Evolutionary conservation across 2,113 vertebrate genomes (phyloP), one percentile per base, ranked within the genome.

Genomic region (Verasper variegatus): DNA sequence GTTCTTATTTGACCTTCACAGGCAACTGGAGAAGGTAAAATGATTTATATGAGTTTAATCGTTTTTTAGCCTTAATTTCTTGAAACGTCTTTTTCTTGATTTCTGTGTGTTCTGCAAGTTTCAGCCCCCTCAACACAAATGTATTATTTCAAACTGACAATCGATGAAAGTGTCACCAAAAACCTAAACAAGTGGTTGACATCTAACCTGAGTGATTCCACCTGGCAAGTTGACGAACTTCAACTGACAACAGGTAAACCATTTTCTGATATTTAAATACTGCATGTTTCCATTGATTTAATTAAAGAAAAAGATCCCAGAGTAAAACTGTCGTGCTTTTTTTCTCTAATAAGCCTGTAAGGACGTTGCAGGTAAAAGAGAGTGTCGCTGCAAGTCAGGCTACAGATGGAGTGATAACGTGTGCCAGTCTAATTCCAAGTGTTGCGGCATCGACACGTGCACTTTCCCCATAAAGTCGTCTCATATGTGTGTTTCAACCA

Each of bases 221-320:
- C 0, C 0, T 1, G 51, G 23, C 0, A 0, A 0, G 20, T 92
- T 8, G 0, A 23, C 0, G 0, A 11, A 0, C 8, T 88, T 2
- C 4, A 0, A 0, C 72, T 15, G 5, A 92, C 92, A 65, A 92
- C 91, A 91, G 27, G 94, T 94, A 89, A 87, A 56, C 18, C 23
- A 12, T 57, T 17, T 27, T 21, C 4, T 73, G 10, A 47, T 62
- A 18, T 51, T 20, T 10, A 52, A 79, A 63, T 40, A 5, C 15
- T 40, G 5, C 4, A 5, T 42, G 1, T 20, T 60, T 17, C 40
- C 27, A 40, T 35, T 2, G n/a, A 65, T 62, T 13, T 23, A 3
- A n/a, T 23, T 40, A 3, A 13, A 31, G 10, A 14, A 47, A 23
- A 4, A 17, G 0, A 51, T 11, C 2, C 17, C n/a, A 1, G 13